Base-by-base conservation (phyloP, 23 tunicate genomes). In the Trididemnum nubilum region DNA sequence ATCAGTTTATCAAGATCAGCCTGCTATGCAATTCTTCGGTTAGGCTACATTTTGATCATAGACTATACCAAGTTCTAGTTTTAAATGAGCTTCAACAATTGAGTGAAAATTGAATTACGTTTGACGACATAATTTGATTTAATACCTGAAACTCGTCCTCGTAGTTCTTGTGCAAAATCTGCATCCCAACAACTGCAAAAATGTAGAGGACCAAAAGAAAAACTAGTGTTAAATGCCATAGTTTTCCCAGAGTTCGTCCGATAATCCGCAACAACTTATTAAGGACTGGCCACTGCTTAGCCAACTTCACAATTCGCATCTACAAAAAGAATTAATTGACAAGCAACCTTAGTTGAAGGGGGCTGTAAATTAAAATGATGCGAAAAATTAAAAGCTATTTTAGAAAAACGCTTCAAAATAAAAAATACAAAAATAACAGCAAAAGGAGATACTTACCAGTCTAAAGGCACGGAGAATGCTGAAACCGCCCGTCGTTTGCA, bases 141-240 rank as follows among this genome's bases (percentile, higher is more conserved):
- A n/a, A n/a, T 61, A 77, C 81, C 66, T 57, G 15, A 31, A 19
- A 77, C 22, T 54, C 54, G 9, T 52, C 81, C 2, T 57, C 9
- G 76, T 96, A 96, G 32, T 79, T 72, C 44, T 85, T 65, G 33
- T 97, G 81, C 0, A 96, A 63, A 1, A 96, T 64, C 81, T 96
- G 99, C 99, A 96, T 96, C 25, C 99, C 99, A 4, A 96, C 86
- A 35, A 96, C 97, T 50, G 99, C 99, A 85, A 96, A 96, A 32
- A 96, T 96, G 72, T 85, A 96, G 1, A 96, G 93, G 25, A 96
- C 99, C 33, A 96, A 85, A 34, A 96, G 69, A 28, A 96, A 88
- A 49, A 96, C 99, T 25, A 96, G 51, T 0, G 99, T 91, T 22
- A 96, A 73, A 64, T 88, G 99, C 86, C 94, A 93, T 2, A 96